Evolutionary conservation across 2,888 invertebrate genomes (phyloP), one percentile per base, ranked within the genome.

Genomic region (Pelosia muscerda): DNA sequence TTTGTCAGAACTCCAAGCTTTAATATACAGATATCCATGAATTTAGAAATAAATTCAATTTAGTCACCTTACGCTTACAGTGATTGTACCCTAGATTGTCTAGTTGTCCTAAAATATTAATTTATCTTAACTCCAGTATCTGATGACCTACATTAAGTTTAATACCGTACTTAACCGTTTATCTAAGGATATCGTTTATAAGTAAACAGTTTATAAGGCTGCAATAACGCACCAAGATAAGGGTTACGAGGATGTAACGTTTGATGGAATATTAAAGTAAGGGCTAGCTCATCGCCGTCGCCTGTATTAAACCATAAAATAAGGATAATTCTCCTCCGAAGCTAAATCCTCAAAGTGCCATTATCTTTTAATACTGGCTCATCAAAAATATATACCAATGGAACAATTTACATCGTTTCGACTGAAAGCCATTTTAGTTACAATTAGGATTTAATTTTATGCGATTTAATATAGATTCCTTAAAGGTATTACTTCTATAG

Each of bases 231-330:
- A 22, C 26, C 38, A 19, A 28, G 13, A 60, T 60, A 49, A 60
- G 22, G 25, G 25, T 60, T 60, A 58, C 57, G 49, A 53, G 13
- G 23, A 53, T 9, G 11, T 65, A 34, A 53, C 26, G 8, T 53
- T 53, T 59, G 23, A 66, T 55, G 55, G 54, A 49, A 23, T 25
- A 38, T 4, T 66, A 55, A 66, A 60, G 26, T 26, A 28, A 54
- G 34, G 54, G 23, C 54, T n/a, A 34, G 26, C 10, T 26, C 31
- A 31, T 59, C 53, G 34, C 34, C 38, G 25, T 59, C 34, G 54
- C 34, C 38, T 60, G 15, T 38, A 66, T 60, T 42, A 60, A 55
- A 54, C 55, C 63, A 58, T 65, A 65, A 58, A 65, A 58, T 49
- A 49, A 49, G 55, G 49, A 61, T 65, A n/a, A 59, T 59, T 65